Evolutionary conservation across 2,113 vertebrate genomes (phyloP).

Genomic region (Calyptommatus sinebrachiatus): DNA sequence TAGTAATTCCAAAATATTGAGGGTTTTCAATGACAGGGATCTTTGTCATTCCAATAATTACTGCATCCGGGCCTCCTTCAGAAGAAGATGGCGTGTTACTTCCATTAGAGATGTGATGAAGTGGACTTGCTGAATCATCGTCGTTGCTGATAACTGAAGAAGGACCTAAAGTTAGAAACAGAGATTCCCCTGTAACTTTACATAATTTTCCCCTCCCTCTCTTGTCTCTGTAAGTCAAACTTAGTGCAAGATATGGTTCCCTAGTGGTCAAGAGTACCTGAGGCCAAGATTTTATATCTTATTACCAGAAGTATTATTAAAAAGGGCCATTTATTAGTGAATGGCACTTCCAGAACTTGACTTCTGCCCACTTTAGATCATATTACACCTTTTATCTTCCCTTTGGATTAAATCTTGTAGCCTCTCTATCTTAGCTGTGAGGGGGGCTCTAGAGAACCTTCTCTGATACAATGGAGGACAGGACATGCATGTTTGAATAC

Average conservation of each 20-base stretch:
- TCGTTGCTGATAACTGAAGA: conserved; percentile 97
- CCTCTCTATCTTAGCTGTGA: no score
- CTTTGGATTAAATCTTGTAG: not conserved
- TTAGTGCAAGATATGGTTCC: not conserved
- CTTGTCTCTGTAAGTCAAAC: not conserved
- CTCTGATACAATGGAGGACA: no score
- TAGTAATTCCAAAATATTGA: conserved; percentile 94
- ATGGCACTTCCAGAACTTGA: not conserved
- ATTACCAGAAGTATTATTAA: not conserved
- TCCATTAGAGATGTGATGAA: conserved; percentile 94
- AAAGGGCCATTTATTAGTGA: not conserved
- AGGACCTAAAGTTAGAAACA: conserved; percentile 77
- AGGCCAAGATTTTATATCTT: not conserved
- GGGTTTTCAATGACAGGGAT: conserved; percentile 97
- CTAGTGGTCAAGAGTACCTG: not conserved
- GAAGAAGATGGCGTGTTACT: conserved; percentile 94
- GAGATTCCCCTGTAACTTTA: conserved; percentile 53
- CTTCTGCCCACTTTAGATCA: no score
- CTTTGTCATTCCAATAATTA: conserved; percentile 96
- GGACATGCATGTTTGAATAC: no score
- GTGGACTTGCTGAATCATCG: conserved; percentile 91
- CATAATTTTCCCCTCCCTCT: conserved; percentile 8
- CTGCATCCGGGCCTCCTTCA: conserved; percentile 89
- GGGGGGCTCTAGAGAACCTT: no score
- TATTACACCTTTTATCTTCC: no score